phyloP scores from a whole-genome alignment of 2,797 vertebrate genomes.

The Oreochromis grahami region DNA sequence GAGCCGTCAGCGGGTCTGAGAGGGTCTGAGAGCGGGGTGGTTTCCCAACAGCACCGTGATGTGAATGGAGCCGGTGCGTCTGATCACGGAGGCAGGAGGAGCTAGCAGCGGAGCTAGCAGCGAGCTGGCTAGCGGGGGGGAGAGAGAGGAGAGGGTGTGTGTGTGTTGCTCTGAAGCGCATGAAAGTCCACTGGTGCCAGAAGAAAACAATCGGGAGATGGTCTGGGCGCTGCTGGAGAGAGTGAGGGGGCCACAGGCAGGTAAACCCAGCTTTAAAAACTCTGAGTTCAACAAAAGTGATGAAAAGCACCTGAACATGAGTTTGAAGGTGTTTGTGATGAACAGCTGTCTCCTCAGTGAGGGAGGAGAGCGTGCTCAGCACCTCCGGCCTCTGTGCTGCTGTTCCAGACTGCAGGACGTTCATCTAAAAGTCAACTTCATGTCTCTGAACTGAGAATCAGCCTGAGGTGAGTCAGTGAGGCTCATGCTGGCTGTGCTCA shows the following conservation, averaged over 20 bases:
- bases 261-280: background rate
- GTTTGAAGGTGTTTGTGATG: background rate
- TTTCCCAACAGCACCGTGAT: constrained; percentile 45
- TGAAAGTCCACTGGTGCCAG: background rate
- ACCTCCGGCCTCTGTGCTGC: background rate
- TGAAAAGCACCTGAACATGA: background rate
- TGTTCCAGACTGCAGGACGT: background rate
- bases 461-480: background rate
- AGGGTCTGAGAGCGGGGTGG: background rate
- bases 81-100: constrained; percentile 32
- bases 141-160: background rate
- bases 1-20: background rate
- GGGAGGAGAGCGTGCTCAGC: background rate
- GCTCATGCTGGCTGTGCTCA: background rate
- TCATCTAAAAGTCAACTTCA: background rate
- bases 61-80: constrained; percentile 70
- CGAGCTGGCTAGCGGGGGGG: constrained; percentile 47
- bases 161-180: background rate
- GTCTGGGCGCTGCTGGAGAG: background rate
- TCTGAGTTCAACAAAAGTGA: background rate
- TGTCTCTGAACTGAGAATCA: background rate
- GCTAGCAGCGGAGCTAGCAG: constrained; percentile 42
- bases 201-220: background rate
- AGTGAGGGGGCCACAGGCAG: background rate
- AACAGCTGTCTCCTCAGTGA: background rate